Percentiles rank a stretch among this genome's conserved stretches.
These are phyloP conservation scores for Orthosia gracilis DNA, from an alignment of 2,888 invertebrate species.

Conservation along the genomic window DNA sequence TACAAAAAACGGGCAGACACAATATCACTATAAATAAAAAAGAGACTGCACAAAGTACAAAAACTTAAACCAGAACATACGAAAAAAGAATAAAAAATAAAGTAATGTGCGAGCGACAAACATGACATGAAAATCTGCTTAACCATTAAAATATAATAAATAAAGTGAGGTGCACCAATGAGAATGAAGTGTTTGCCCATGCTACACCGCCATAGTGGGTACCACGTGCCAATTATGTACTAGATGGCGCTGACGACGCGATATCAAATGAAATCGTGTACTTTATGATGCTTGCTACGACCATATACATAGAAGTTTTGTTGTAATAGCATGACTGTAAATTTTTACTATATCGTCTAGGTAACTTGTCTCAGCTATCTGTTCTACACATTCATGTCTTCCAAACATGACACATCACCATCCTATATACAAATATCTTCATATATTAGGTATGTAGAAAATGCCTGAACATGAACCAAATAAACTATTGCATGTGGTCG, in stretches of 20 bases:
- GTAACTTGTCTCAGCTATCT: not conserved
- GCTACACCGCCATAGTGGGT: conserved; percentile 28
- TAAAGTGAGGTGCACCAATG: conserved; percentile 54
- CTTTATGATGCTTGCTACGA: conserved; percentile 22
- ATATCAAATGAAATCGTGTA: conserved; percentile 2
- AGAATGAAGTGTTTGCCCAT: conserved; percentile 55
- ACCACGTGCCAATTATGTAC: conserved; percentile 36
- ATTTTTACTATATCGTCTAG: not conserved
- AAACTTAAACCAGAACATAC: not conserved
- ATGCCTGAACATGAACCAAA: not conserved
- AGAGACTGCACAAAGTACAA: conserved; percentile 16
- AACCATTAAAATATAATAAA: conserved; percentile 23
- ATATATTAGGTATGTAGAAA: not conserved
- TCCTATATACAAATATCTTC: no score
- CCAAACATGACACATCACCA: not conserved
- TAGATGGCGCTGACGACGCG: conserved; percentile 14
- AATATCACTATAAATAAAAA: not conserved
- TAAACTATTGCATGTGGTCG: not conserved
- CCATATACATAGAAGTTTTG: not conserved
- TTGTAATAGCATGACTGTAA: not conserved
- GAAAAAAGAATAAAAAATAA: conserved; percentile 12
- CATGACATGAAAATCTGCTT: conserved; percentile 63
- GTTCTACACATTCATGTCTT: not conserved
- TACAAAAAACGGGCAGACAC: conserved; percentile 31
- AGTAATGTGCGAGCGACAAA: conserved; percentile 62